phyloP scores from a whole-genome alignment of 2,797 vertebrate species.

The Pantherophis alleghaniensis region DNA sequence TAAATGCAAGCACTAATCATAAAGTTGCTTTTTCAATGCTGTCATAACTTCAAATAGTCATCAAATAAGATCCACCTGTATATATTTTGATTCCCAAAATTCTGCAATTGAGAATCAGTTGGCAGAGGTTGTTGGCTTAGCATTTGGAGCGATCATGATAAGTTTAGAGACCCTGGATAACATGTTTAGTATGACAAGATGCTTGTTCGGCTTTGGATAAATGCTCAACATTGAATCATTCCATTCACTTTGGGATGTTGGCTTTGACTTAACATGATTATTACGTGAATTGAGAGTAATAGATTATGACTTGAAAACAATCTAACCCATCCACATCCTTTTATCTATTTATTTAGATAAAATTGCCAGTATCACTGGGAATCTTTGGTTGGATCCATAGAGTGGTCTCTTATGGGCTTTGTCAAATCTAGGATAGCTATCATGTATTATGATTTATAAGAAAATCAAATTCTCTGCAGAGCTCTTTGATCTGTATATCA shows the following conservation, averaged over 20 bases:
- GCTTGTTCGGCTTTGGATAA: neutral
- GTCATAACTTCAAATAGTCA: neutral
- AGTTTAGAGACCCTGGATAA: neutral
- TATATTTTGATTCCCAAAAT: neutral
- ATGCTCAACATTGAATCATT: neutral
- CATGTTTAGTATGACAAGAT: neutral
- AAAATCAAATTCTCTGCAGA: neutral
- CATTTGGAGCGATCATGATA: neutral
- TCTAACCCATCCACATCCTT: neutral
- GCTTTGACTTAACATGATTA: neutral
- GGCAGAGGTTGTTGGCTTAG: neutral
- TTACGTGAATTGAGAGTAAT: neutral
- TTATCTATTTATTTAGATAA: neutral
- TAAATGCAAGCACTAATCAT: neutral
- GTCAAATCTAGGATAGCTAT: neutral
- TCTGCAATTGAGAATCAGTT: neutral
- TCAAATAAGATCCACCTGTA: neutral
- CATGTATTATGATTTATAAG: fast-evolving
- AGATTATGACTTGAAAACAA: neutral
- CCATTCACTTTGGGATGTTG: neutral
- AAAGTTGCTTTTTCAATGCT: neutral
- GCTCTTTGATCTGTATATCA: conserved; percentile 31
- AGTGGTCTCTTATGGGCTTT: neutral
- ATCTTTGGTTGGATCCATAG: neutral
- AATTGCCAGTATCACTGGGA: neutral